Evolutionary conservation across 2,797 vertebrate genomes (phyloP).

Genomic region (Clarias laeviceps): DNA sequence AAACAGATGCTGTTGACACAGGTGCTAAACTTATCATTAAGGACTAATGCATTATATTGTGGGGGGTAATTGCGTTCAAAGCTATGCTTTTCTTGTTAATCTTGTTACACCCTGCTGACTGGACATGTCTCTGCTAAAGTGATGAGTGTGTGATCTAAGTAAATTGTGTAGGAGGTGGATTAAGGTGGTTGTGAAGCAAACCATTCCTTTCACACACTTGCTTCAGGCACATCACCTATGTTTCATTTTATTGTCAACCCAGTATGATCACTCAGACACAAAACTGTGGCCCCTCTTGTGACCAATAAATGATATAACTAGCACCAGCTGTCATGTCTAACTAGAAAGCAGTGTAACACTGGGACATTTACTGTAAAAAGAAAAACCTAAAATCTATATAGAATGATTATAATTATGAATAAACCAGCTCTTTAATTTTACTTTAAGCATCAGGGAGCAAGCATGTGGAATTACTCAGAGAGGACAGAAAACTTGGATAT

Average conservation of each 20-base stretch:
- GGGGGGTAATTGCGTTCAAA: slow-evolving; percentile 62
- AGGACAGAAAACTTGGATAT: slow-evolving; percentile 10
- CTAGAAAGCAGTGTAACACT: neutral
- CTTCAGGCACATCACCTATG: slow-evolving; percentile 43
- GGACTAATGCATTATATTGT: slow-evolving; percentile 60
- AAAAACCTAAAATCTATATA: neutral
- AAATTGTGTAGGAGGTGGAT: slow-evolving; percentile 12
- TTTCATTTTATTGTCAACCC: slow-evolving; percentile 49
- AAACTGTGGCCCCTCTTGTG: slow-evolving; percentile 40
- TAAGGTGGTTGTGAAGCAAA: slow-evolving; percentile 30
- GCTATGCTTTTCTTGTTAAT: slow-evolving; percentile 51
- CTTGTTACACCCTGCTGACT: slow-evolving; percentile 55
- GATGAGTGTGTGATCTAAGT: slow-evolving; percentile 40
- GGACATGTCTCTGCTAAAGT: slow-evolving; percentile 27
- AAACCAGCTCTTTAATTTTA: neutral
- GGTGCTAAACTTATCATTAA: slow-evolving; percentile 67
- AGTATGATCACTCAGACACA: slow-evolving; percentile 48
- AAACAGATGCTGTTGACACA: slow-evolving; percentile 69
- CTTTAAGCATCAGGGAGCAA: neutral
- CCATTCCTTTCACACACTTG: slow-evolving; percentile 44
- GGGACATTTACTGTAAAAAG: neutral
- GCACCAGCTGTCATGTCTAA: slow-evolving; percentile 6
- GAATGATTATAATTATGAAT: neutral
- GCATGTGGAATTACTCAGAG: slow-evolving; percentile 23
- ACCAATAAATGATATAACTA: slow-evolving; percentile 56